Evolutionary conservation across 1,140 invertebrate species (phyloP).

Genomic region (Formica exsecta): DNA sequence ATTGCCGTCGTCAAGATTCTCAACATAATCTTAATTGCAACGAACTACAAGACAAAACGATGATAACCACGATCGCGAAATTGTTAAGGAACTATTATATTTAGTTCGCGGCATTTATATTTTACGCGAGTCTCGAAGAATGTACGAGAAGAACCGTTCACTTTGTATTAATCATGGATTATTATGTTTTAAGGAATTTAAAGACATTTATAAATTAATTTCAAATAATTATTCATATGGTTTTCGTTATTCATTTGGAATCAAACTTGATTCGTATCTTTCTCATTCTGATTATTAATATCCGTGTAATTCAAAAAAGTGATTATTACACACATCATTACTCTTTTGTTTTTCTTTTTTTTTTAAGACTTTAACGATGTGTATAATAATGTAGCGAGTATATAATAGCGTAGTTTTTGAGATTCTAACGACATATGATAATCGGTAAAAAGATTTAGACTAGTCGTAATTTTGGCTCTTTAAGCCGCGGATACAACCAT

Average conservation of each 20-base stretch:
- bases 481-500: constrained; percentile 2
- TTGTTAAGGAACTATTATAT: not conserved
- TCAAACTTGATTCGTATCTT: not conserved
- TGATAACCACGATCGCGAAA: not conserved
- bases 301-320: not conserved
- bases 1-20: constrained; percentile 17
- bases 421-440: not conserved
- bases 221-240: not conserved
- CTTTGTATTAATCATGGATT: not conserved
- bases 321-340: not conserved
- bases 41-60: not conserved
- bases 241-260: not conserved
- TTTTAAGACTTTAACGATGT: not conserved
- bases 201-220: not conserved
- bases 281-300: not conserved
- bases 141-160: not conserved
- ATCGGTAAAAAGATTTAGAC: not conserved
- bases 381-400: no score
- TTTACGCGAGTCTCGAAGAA: not conserved
- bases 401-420: not conserved
- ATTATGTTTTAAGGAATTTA: not conserved
- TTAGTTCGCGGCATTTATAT: not conserved
- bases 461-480: constrained; percentile 1
- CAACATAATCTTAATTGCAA: not conserved
- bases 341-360: not conserved